These are phyloP conservation scores for Alces alces DNA, from an alignment of 2,113 vertebrate genomes.

Conservation along the genomic window DNA sequence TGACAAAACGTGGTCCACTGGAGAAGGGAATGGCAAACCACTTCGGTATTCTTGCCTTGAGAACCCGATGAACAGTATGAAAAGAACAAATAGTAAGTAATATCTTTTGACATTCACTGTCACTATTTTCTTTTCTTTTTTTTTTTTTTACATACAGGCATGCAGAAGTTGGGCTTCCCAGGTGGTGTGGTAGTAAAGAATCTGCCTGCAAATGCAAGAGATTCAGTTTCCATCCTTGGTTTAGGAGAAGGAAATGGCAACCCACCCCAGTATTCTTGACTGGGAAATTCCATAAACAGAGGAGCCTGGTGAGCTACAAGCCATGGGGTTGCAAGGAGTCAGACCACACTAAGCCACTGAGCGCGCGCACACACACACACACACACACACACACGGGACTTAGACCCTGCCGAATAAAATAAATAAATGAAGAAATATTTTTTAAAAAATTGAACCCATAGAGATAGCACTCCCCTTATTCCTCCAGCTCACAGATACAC, in stretches of 20 bases:
- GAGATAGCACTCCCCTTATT: background rate
- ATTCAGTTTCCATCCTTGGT: background rate
- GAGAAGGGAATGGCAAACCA: background rate
- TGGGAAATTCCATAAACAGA: background rate
- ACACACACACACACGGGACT: background rate
- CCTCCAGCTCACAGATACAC: background rate
- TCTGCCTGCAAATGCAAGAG: background rate
- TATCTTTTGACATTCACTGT: background rate
- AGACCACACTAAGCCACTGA: background rate
- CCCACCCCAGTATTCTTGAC: background rate
- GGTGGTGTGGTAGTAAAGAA: background rate
- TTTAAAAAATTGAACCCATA: background rate
- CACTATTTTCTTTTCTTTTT: rapidly evolving
- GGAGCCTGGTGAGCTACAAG: background rate
- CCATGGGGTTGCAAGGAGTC: background rate
- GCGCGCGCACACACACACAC: background rate
- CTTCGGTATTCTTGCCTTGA: background rate
- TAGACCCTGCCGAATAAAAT: background rate
- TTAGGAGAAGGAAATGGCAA: background rate
- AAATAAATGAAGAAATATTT: background rate
- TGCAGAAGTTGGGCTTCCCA: background rate
- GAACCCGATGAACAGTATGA: background rate
- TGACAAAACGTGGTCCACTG: background rate
- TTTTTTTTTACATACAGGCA: background rate
- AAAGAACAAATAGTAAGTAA: background rate